A percentile compares a stretch with the other conserved stretches of the same genome.
Conservation (phyloP, 2,797 vertebrate genomes). For the Leucoraja ocellata region DNA sequence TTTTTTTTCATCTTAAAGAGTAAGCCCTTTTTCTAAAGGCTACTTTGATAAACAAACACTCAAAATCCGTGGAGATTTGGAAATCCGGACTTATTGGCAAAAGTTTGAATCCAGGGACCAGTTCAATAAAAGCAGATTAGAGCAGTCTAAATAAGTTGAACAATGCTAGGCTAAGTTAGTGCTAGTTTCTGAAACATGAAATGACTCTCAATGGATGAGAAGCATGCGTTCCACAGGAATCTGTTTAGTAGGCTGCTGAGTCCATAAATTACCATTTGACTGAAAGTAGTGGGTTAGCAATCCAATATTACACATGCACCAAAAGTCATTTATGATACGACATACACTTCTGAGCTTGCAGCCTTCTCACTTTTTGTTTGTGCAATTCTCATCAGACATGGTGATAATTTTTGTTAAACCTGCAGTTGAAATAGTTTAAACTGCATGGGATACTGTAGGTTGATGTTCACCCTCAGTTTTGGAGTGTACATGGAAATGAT, state of each 20-base stretch:
- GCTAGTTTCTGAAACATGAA: conserved; percentile 59
- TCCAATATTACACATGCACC: neutral
- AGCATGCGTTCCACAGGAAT: conserved; percentile 20
- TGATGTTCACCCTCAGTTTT: neutral
- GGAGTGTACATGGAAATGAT: neutral
- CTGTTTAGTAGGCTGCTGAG: conserved; percentile 6
- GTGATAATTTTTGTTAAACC: neutral
- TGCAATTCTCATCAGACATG: neutral
- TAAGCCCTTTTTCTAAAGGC: conserved; percentile 96
- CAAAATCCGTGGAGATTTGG: conserved; percentile 77
- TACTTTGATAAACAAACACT: conserved; percentile 80
- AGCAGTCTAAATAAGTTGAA: conserved; percentile 54
- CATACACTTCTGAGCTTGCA: neutral
- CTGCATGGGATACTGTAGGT: too few species aligned
- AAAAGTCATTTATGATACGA: neutral
- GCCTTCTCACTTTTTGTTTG: conserved; percentile 1
- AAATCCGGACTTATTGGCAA: conserved; percentile 75
- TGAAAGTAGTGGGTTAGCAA: neutral
- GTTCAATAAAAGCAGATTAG: conserved; percentile 75
- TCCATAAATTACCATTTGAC: conserved; percentile 5
- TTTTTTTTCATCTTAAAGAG: conserved; percentile 86
- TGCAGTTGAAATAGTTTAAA: too few species aligned
- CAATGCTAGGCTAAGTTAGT: conserved; percentile 49
- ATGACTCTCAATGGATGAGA: conserved; percentile 40
- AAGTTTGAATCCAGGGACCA: conserved; percentile 68